These are phyloP conservation scores for Macropis europaea DNA, from an alignment of 2,888 invertebrate genomes.

Conservation along the genomic window DNA sequence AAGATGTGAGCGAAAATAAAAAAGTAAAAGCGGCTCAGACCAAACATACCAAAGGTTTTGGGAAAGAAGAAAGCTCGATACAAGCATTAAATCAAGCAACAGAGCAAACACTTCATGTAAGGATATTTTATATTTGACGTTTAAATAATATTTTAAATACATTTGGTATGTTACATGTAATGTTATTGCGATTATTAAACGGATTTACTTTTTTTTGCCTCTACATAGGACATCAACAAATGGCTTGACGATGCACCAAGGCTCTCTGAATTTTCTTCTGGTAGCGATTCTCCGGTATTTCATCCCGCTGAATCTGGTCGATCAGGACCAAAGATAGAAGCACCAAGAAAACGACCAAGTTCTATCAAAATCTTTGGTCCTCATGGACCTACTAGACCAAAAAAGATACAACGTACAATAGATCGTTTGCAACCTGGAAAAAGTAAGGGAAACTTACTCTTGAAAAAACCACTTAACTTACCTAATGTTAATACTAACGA, in stretches of 20 bases:
- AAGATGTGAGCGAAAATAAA: conserved; percentile 66
- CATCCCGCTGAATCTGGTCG: conserved; percentile 81
- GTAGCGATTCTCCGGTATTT: conserved; percentile 86
- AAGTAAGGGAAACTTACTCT: conserved; percentile 89
- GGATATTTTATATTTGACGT: conserved; percentile 40
- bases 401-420: conserved; percentile 90
- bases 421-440: conserved; percentile 92
- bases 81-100: conserved; percentile 87
- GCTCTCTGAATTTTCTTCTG: conserved; percentile 88
- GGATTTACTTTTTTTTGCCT: conserved; percentile 25
- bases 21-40: conserved; percentile 69
- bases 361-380: conserved; percentile 74
- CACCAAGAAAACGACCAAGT: conserved; percentile 80
- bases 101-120: conserved; percentile 84
- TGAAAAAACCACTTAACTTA: conserved; percentile 84
- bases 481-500: conserved; percentile 80
- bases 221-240: conserved; percentile 90
- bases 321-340: conserved; percentile 83
- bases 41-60: conserved; percentile 72
- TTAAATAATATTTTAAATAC: conserved; percentile 5
- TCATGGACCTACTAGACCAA: conserved; percentile 73
- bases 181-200: background rate
- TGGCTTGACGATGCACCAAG: conserved; percentile 93
- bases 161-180: background rate
- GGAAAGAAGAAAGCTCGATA: conserved; percentile 80